These are phyloP conservation scores for Microcebus ravelobensis DNA, from an alignment of 2,113 vertebrate genomes.

Conservation along the genomic window DNA sequence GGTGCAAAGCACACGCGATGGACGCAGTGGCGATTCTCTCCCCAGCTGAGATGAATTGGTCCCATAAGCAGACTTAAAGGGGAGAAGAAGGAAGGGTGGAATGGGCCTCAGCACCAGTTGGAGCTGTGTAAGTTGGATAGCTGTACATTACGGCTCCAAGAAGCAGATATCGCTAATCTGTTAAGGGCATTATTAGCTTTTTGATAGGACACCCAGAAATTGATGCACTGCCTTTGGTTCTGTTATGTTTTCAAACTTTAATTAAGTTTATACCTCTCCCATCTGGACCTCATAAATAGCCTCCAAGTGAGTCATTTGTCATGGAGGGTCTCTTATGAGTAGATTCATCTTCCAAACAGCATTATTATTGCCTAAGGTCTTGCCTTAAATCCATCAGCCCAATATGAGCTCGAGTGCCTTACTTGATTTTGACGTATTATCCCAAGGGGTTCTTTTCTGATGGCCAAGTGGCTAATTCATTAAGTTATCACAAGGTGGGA, in stretches of 20 bases:
- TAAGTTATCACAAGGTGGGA: conserved; percentile 71
- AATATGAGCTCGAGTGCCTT: conserved; percentile 57
- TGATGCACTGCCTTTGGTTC: conserved; percentile 81
- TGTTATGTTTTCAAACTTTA: conserved; percentile 83
- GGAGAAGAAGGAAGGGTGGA: conserved; percentile 48
- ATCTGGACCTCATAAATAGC: conserved; percentile 80
- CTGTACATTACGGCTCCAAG: conserved; percentile 72
- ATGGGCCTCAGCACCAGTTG: neutral
- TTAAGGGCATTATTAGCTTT: conserved; percentile 74
- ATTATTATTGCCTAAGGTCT: conserved; percentile 81
- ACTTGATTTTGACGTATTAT: conserved; percentile 78
- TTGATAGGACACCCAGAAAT: conserved; percentile 79
- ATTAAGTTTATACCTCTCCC: conserved; percentile 83
- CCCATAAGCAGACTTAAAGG: conserved; percentile 78
- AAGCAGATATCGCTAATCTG: conserved; percentile 65
- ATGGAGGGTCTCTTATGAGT: conserved; percentile 74
- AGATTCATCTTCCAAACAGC: conserved; percentile 82
- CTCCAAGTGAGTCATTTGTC: conserved; percentile 79
- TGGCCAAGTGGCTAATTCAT: conserved; percentile 76
- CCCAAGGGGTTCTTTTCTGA: conserved; percentile 75
- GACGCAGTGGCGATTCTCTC: conserved; percentile 43
- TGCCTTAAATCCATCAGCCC: conserved; percentile 81
- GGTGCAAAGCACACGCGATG: conserved; percentile 13
- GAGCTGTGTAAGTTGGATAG: conserved; percentile 55
- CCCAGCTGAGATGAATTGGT: conserved; percentile 78